A percentile compares a stretch with the other conserved stretches of the same genome.
These are phyloP conservation scores for Tachina fera DNA, from an alignment of 2,888 invertebrate genomes.

Conservation along the genomic window DNA sequence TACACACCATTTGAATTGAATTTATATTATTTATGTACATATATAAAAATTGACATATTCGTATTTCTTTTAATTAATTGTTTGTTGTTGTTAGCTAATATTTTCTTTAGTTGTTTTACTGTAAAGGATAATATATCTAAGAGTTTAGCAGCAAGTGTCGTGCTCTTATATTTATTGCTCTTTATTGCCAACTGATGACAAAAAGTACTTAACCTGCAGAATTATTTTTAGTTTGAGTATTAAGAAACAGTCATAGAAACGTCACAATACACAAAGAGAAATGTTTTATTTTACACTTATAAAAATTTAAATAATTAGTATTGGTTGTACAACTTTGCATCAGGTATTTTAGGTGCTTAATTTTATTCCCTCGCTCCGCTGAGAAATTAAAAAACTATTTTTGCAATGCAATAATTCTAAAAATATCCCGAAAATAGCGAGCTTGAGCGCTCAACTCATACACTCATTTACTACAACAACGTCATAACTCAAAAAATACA, in stretches of 20 bases:
- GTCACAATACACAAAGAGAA: not conserved
- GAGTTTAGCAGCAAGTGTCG: conserved; percentile 7
- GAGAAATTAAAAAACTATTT: no score
- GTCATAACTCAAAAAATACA: no score
- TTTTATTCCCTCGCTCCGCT: no score
- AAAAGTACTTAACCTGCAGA: not conserved
- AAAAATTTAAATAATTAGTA: not conserved
- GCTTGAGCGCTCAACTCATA: no score
- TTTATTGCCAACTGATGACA: conserved; percentile 10
- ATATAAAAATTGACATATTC: not conserved
- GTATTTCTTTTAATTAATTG: not conserved
- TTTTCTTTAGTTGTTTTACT: conserved; percentile 21
- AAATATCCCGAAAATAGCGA: no score
- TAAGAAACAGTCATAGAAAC: not conserved
- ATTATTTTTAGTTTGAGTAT: not conserved
- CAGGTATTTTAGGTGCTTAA: not conserved
- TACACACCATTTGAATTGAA: not conserved
- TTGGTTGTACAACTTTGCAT: not conserved
- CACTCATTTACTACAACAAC: no score
- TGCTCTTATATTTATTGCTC: conserved; percentile 37
- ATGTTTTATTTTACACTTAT: not conserved
- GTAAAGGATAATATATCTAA: conserved; percentile 46
- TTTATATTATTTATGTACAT: not conserved
- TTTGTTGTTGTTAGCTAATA: conserved; percentile 5
- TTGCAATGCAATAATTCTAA: no score